Conservation (phyloP, 2,797 vertebrate species). For the Platyrinchus mystaceus region DNA sequence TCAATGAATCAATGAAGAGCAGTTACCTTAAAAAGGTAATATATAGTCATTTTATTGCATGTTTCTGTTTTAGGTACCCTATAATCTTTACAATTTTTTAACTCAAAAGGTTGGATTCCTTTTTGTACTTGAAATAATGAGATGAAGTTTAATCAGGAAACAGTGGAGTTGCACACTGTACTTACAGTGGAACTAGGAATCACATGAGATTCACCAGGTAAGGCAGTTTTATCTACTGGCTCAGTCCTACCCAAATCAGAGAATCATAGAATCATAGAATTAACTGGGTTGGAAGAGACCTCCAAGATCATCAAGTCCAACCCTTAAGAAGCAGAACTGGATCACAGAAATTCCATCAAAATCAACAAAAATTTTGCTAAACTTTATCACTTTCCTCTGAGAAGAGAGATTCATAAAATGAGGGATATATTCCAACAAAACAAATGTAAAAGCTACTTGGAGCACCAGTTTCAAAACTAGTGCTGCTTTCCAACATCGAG, state of each 20-base stretch:
- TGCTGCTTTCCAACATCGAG: neutral
- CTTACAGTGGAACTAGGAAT: neutral
- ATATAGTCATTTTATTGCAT: slow-evolving; percentile 12
- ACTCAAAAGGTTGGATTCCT: neutral
- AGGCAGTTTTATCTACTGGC: neutral
- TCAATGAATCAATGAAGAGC: neutral
- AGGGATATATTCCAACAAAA: neutral
- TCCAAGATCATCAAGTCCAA: too few relatives aligned
- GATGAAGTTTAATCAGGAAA: neutral
- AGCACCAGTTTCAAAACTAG: neutral
- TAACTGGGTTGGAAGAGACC: too few relatives aligned
- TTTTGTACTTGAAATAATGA: neutral
- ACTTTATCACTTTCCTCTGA: neutral
- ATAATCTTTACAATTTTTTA: neutral
- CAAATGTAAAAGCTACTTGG: neutral
- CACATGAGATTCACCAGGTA: neutral
- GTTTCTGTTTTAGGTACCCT: neutral
- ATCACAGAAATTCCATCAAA: neutral
- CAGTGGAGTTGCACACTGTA: too few relatives aligned
- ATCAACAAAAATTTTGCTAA: neutral
- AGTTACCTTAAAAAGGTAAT: neutral
- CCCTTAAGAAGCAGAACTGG: neutral
- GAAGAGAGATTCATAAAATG: neutral
- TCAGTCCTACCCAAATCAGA: neutral
- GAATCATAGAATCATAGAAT: too few relatives aligned